Base-by-base conservation (phyloP, 2,888 invertebrate species). In the Phyllotreta striolata region DNA sequence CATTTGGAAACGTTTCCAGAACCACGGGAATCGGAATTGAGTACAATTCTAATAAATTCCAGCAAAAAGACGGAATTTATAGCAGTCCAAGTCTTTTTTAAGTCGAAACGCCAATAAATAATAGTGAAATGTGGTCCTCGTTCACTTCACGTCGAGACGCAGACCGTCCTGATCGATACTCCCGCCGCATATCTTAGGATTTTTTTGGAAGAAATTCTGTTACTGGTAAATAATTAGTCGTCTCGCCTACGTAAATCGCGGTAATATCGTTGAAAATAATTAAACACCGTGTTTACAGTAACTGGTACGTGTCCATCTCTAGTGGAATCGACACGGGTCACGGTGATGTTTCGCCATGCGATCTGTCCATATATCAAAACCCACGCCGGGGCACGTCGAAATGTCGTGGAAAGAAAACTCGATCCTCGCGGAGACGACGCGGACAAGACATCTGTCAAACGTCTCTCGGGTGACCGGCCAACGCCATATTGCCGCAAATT, bases 311-410 rank as follows among this genome's bases (percentile, higher is more conserved):
- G 49, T 13, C 58, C 58, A 58, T 58, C 58, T 58, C 58, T 59
- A 59, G 6, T 59, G 4, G 5, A 55, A 64, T 75, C 69, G 79
- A 78, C 77, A 79, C 79, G 78, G 79, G 77, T 78, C 79, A 80
- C 78, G 78, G 76, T 79, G 79, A 81, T 79, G 80, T 79, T 79
- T 76, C 77, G 74, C 73, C 74, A 74, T 77, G 77, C 75, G 72
- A 73, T 72, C 71, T 73, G 76, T 72, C 77, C 72, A 79, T 80
- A 80, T 79, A 78, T 79, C 79, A 80, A 77, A 73, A 64, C 79
- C 80, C 79, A 79, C 80, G 79, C 77, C 51, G 37, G 9, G 13
- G 40, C 37, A 39, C 47, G 59, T 35, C 49, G 35, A 52, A 39
- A 62, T 66, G 68, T 63, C 66, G 62, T 24, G 52, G 54, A 63